Evolutionary conservation across 2,797 vertebrate species (phyloP).

Genomic region (Anguilla megastoma): DNA sequence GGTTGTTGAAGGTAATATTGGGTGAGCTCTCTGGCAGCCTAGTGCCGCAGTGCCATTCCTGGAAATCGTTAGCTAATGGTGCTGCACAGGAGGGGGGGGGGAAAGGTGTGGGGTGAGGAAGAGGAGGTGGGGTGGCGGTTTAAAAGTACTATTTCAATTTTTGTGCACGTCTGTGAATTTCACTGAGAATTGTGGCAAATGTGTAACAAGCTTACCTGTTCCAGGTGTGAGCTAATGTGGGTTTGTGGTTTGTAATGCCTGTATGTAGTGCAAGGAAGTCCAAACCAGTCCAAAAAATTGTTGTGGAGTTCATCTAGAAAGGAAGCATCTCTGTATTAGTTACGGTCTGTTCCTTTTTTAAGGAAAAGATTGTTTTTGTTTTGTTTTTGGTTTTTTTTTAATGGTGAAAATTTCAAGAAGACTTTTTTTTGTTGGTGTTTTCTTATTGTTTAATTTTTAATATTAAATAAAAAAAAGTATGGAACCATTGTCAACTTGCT

Average conservation of each 20-base stretch:
- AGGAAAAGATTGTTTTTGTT: not conserved
- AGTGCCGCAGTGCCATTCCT: not conserved
- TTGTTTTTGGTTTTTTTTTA: not conserved
- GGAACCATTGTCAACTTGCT: not conserved
- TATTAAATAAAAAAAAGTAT: not conserved
- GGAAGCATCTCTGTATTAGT: not conserved
- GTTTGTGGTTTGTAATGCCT: not conserved
- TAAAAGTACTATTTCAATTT: no score
- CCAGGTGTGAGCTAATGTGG: not conserved
- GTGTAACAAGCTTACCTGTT: not conserved
- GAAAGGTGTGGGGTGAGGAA: no score
- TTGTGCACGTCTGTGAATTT: not conserved
- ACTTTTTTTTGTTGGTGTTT: not conserved
- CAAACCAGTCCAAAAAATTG: not conserved
- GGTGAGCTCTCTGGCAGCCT: not conserved
- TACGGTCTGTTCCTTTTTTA: not conserved
- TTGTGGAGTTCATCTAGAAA: not conserved
- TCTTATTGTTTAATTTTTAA: not conserved
- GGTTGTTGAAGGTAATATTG: not conserved
- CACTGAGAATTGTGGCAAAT: not conserved
- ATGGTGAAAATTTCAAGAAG: not conserved
- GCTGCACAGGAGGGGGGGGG: no score
- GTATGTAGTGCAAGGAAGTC: not conserved
- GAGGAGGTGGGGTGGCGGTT: no score
- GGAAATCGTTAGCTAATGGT: no score